phyloP scores from a whole-genome alignment of 2,888 invertebrate species.

The Diarsia rubi region DNA sequence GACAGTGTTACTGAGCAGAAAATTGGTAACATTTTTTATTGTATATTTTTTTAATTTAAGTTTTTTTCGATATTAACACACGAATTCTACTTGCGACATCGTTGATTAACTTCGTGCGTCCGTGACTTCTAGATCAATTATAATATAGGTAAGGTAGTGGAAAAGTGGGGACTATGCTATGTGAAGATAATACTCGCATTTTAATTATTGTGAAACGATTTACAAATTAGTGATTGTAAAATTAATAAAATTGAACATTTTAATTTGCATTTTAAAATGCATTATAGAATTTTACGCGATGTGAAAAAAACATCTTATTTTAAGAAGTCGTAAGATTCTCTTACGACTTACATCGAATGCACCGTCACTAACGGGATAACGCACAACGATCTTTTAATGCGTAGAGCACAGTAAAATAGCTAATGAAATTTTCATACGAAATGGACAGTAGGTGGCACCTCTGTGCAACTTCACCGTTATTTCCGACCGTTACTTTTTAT shows the following conservation, averaged over 20 bases:
- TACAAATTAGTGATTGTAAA: not conserved
- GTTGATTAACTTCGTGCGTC: no score
- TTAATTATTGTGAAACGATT: not conserved
- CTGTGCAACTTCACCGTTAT: slow-evolving; percentile 55
- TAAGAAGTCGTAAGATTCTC: not conserved
- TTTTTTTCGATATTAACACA: not conserved
- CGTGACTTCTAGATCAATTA: not conserved
- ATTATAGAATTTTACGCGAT: no score
- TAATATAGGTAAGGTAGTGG: no score
- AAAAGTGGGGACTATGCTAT: no score
- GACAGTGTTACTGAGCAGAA: not conserved
- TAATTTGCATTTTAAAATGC: not conserved
- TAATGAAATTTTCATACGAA: slow-evolving; percentile 87
- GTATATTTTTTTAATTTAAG: no score
- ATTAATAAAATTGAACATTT: slow-evolving; percentile 1
- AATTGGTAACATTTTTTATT: not conserved
- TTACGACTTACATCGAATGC: slow-evolving; percentile 56
- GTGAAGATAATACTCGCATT: not conserved
- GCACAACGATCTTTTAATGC: slow-evolving; percentile 46
- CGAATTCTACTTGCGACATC: no score
- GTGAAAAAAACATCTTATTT: not conserved
- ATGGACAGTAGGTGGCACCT: slow-evolving; percentile 67
- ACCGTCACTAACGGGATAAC: slow-evolving; percentile 59
- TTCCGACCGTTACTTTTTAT: slow-evolving; percentile 59
- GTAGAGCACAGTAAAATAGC: slow-evolving; percentile 62